Evolutionary conservation across 1,140 invertebrate genomes (phyloP).

Genomic region (Bactericera cockerelli): DNA sequence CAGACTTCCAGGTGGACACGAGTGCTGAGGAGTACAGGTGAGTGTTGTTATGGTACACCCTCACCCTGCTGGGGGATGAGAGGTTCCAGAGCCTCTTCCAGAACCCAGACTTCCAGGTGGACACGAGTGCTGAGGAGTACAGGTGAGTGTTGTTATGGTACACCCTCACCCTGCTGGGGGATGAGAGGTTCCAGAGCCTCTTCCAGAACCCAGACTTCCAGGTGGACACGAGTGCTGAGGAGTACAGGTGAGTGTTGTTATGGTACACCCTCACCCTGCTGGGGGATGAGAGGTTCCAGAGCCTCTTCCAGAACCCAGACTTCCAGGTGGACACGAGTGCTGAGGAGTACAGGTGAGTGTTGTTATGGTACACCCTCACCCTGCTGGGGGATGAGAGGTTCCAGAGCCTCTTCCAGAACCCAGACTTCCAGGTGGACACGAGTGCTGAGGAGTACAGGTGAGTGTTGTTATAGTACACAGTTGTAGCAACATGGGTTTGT

Average conservation of each 20-base stretch:
- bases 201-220: conserved; percentile 91
- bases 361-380: too few relatives aligned
- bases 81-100: conserved; percentile 80
- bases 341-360: conserved; percentile 54
- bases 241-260: conserved; percentile 48
- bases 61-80: conserved; percentile 61
- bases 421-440: conserved; percentile 85
- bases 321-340: conserved; percentile 81
- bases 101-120: conserved; percentile 88
- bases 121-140: conserved; percentile 72
- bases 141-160: too few relatives aligned
- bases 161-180: conserved; percentile 54
- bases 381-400: conserved; percentile 78
- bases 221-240: conserved; percentile 73
- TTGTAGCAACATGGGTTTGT: neutral
- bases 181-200: conserved; percentile 74
- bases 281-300: conserved; percentile 75
- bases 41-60: too few relatives aligned
- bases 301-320: conserved; percentile 80
- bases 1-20: conserved; percentile 85
- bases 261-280: conserved; percentile 52
- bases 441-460: conserved; percentile 63
- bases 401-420: conserved; percentile 78
- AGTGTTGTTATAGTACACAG: too few relatives aligned
- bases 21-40: conserved; percentile 63